phyloP scores from a whole-genome alignment of 2,888 invertebrate genomes.

The Seira ritae region DNA sequence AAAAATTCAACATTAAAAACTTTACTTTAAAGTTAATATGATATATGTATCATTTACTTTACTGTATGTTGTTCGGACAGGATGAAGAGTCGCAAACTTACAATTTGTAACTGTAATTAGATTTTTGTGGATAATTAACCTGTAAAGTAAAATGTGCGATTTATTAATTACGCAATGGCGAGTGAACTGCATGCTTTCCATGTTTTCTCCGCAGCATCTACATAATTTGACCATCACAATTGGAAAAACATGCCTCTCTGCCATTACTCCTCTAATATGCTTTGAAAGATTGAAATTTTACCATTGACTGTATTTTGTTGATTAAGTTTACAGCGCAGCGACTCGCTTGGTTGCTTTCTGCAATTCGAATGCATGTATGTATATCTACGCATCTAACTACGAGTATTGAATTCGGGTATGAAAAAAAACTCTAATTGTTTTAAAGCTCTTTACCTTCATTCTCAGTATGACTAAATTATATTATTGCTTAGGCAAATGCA shows the following conservation, averaged over 20 bases:
- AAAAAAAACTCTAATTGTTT: neutral
- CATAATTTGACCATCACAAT: too few species aligned
- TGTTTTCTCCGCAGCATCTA: neutral
- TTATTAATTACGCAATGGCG: neutral
- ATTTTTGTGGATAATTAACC: slow-evolving; percentile 64
- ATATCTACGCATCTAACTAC: neutral
- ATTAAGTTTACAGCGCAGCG: neutral
- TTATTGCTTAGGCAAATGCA: neutral
- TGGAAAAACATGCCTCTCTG: too few species aligned
- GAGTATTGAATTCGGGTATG: slow-evolving; percentile 8
- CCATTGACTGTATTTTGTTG: too few species aligned
- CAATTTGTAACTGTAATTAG: slow-evolving; percentile 20
- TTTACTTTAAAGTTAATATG: neutral
- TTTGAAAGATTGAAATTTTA: too few species aligned
- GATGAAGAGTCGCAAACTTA: slow-evolving; percentile 5
- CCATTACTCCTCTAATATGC: too few species aligned
- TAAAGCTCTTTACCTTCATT: too few species aligned
- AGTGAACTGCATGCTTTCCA: neutral
- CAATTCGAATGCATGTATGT: neutral
- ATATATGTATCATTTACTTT: neutral
- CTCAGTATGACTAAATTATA: too few species aligned
- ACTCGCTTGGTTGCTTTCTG: neutral
- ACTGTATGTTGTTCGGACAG: neutral
- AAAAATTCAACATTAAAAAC: neutral
- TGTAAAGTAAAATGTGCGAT: slow-evolving; percentile 40